Percentiles rank a stretch among this genome's conserved stretches.
These are phyloP conservation scores for Scaptomyza pallida DNA, from an alignment of 1,140 invertebrate genomes.

Conservation along the genomic window DNA sequence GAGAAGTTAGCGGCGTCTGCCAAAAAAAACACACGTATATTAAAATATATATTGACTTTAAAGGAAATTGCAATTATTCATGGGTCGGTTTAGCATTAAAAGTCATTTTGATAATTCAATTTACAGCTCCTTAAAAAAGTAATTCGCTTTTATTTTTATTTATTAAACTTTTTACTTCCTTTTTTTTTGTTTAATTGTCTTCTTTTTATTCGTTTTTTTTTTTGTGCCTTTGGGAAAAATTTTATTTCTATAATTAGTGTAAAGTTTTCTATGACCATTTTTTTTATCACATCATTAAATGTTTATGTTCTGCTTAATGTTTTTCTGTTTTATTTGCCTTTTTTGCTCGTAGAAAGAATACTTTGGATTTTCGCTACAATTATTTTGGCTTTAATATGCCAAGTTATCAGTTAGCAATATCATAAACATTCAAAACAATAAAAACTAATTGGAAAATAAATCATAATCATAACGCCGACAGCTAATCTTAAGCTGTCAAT, in stretches of 20 bases:
- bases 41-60: background rate
- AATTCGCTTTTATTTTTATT: too few species aligned
- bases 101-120: too few species aligned
- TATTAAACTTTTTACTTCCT: too few species aligned
- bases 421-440: slow-evolving; percentile 9
- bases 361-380: too few species aligned
- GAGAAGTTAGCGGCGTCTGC: background rate
- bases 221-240: too few species aligned
- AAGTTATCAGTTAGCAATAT: slow-evolving; percentile 6
- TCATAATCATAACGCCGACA: slow-evolving; percentile 22
- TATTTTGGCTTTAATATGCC: background rate
- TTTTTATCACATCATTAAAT: background rate
- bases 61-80: too few species aligned
- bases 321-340: slow-evolving; percentile 8
- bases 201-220: too few species aligned
- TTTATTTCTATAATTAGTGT: too few species aligned
- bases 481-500: slow-evolving; percentile 16
- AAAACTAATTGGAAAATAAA: slow-evolving; percentile 31
- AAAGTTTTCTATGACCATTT: too few species aligned
- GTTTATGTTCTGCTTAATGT: background rate
- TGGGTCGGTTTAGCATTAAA: too few species aligned
- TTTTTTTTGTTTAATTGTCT: too few species aligned
- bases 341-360: background rate
- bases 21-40: background rate
- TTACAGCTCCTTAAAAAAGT: too few species aligned